Conservation (phyloP, 2,888 invertebrate species). For the Pterostichus madidus region DNA sequence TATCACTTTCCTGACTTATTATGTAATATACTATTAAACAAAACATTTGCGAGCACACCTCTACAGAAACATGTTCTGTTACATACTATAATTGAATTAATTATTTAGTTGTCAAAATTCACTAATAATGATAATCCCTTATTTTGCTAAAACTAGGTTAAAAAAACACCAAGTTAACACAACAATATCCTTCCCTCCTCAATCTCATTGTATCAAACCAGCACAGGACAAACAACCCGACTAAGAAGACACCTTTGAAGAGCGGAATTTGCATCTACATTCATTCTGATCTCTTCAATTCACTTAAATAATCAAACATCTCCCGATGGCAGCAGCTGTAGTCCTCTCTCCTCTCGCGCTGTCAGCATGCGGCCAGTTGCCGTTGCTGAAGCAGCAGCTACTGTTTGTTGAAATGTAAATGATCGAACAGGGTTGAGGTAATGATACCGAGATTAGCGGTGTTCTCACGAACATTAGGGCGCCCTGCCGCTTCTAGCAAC, state of each 20-base stretch:
- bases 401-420: constrained; percentile 63
- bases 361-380: constrained; percentile 47
- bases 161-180: constrained; percentile 4
- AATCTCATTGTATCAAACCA: constrained; percentile 27
- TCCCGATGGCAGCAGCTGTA: constrained; percentile 1
- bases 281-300: constrained; percentile 46
- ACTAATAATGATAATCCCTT: constrained; percentile 4
- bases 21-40: too few species aligned
- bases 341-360: not conserved
- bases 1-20: too few species aligned
- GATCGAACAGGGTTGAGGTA: constrained; percentile 60
- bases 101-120: not conserved
- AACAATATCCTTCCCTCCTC: constrained; percentile 31
- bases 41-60: too few species aligned
- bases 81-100: not conserved
- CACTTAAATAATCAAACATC: constrained; percentile 52
- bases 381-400: not conserved
- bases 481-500: constrained; percentile 21
- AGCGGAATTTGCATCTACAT: constrained; percentile 21
- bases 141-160: constrained; percentile 29
- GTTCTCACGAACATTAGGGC: constrained; percentile 66
- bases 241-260: constrained; percentile 51
- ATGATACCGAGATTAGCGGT: constrained; percentile 66
- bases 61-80: too few species aligned
- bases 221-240: constrained; percentile 28